These are phyloP conservation scores for Toxotes lorentzi DNA, from an alignment of 2,797 vertebrate species.

Conservation along the genomic window DNA sequence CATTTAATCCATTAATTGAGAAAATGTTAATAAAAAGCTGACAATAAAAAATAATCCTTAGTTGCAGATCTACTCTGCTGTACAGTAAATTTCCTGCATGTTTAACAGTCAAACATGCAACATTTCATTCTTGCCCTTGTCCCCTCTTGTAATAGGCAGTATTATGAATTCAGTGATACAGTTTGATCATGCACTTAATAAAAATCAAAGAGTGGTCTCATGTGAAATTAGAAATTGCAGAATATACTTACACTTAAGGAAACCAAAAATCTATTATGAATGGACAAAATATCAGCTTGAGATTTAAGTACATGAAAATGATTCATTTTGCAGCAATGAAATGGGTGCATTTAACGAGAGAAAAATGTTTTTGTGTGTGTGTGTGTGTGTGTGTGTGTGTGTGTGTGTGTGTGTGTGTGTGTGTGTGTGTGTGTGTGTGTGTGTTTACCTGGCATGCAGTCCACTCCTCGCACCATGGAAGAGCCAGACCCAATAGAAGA, in stretches of 20 bases:
- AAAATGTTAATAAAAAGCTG: no score
- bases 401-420: neutral
- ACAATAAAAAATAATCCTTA: neutral
- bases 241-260: neutral
- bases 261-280: neutral
- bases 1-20: no score
- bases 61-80: neutral
- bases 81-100: neutral
- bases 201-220: neutral
- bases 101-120: neutral
- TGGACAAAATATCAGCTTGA: neutral
- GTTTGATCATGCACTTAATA: slow-evolving; percentile 3
- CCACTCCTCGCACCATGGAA: slow-evolving; percentile 73
- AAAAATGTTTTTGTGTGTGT: neutral
- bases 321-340: neutral
- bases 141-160: no score
- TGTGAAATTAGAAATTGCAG: neutral
- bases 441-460: slow-evolving; percentile 92
- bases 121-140: neutral
- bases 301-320: neutral
- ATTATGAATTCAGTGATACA: neutral
- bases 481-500: slow-evolving; percentile 52
- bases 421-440: no score
- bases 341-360: neutral
- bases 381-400: no score